A percentile compares a stretch with the other conserved stretches of the same genome.
Conservation (phyloP, 2,797 vertebrate species). For the Tinamus major region DNA sequence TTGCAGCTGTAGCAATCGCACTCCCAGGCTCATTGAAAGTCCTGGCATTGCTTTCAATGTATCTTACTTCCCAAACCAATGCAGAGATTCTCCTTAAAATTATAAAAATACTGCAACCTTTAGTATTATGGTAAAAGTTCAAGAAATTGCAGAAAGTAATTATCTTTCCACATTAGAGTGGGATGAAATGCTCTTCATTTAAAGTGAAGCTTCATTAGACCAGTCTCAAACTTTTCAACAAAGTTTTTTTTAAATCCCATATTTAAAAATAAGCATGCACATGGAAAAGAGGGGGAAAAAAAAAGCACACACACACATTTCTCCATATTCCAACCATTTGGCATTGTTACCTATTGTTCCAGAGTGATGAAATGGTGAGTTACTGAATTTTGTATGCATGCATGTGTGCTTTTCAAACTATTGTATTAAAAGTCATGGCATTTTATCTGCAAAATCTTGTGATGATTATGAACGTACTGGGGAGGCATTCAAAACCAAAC, state of each 20-base stretch:
- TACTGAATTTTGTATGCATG: background rate
- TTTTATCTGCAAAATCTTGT: background rate
- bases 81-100: conserved; percentile 90
- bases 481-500: background rate
- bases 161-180: background rate
- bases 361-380: background rate
- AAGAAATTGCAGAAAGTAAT: background rate
- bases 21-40: conserved; percentile 97
- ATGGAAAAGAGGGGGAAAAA: background rate
- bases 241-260: no score
- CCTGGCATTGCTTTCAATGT: conserved; percentile 93
- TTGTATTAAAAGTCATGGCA: background rate
- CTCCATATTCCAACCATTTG: background rate
- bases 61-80: conserved; percentile 94
- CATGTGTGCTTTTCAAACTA: background rate
- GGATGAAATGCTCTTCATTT: background rate
- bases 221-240: background rate
- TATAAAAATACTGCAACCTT: background rate
- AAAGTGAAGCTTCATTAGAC: background rate
- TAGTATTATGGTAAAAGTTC: background rate
- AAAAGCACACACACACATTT: background rate
- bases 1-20: conserved; percentile 93
- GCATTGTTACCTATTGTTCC: background rate
- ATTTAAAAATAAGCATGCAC: background rate
- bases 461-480: background rate